Base-by-base conservation (phyloP, 1,140 invertebrate genomes). In the Drosophila prosaltans region DNA sequence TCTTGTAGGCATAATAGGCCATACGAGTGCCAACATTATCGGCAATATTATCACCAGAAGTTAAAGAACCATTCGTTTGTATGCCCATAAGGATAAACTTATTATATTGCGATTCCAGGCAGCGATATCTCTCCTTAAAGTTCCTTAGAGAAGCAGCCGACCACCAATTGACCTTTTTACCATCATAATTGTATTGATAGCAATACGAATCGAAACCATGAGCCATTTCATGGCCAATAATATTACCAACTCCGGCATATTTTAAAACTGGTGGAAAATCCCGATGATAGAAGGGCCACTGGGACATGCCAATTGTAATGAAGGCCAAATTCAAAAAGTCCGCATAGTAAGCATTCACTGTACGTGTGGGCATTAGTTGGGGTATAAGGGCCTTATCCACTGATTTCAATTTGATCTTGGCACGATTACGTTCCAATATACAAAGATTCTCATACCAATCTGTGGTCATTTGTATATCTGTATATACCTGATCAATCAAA, bases 71-170 rank as follows among this genome's bases (percentile, higher is more conserved):
- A 89, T 98, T 95, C 1, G 97, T 93, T 94, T 96, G 80, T 5
- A 90, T 28, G 3, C 86, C 90, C 62, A 81, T 32, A 3, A 89
- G 54, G 0, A 92, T 78, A 26, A 80, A 91, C 24, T 92, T 92
- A 16, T 86, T 92, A 81, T 99, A 99, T 78, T 99, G 97, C 36
- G 97, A 93, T n/a, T 98, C 94, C 75, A 98, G 98, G 90, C 98
- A 99, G 61, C 96, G 92, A 0, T 96, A 95, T 78, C 95, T 95
- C 39, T 97, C 94, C 41, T 95, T 93, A 70, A 95, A 97, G 16
- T 92, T 92, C 0, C 92, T 70, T 43, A 95, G 93, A 0, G 95
- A 96, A 1, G 93, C 89, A 43, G 96, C 94, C 0, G 95, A 95
- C 98, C 98, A 99, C 97, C 97, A 99, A 69, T 95, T 94, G 11